phyloP scores from a whole-genome alignment of 2,888 invertebrate genomes.

The Monochamus alternatus region DNA sequence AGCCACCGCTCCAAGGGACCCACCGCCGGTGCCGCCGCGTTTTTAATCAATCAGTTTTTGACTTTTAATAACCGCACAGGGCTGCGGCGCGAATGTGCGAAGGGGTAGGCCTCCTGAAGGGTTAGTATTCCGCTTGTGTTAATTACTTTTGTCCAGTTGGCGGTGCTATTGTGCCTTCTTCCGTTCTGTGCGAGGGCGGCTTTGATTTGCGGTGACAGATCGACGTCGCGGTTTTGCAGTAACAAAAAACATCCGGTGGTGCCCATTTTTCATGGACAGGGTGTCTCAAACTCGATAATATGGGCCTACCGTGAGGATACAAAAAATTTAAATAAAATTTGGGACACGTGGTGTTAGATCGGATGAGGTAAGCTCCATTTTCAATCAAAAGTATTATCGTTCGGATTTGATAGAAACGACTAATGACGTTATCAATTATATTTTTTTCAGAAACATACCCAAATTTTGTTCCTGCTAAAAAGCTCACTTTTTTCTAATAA shows the following conservation, averaged over 20 bases:
- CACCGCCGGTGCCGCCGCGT: slow-evolving; percentile 60
- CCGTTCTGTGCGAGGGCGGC: slow-evolving; percentile 17
- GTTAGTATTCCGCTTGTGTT: slow-evolving; percentile 52
- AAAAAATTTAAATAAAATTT: too few species aligned
- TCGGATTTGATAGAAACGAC: too few species aligned
- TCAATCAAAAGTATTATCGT: too few species aligned
- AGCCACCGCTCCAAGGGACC: slow-evolving; percentile 39
- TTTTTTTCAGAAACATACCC: too few species aligned
- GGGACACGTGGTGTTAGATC: too few species aligned
- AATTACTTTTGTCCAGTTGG: slow-evolving; percentile 45
- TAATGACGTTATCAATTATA: too few species aligned
- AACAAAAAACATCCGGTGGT: slow-evolving; percentile 6
- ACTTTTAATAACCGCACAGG: slow-evolving; percentile 55
- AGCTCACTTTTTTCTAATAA: too few species aligned
- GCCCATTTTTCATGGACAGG: too few species aligned
- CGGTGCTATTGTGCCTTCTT: slow-evolving; percentile 28
- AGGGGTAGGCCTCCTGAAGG: slow-evolving; percentile 47
- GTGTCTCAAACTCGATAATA: too few species aligned
- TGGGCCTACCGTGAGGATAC: too few species aligned
- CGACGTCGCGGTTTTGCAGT: slow-evolving; percentile 10
- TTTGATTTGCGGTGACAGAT: slow-evolving; percentile 3
- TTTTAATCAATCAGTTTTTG: slow-evolving; percentile 64
- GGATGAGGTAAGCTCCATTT: too few species aligned
- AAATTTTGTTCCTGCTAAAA: too few species aligned
- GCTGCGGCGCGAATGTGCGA: slow-evolving; percentile 45